These are phyloP conservation scores for Listrodromus nycthemerus DNA, from an alignment of 2,888 invertebrate genomes.

Conservation along the genomic window DNA sequence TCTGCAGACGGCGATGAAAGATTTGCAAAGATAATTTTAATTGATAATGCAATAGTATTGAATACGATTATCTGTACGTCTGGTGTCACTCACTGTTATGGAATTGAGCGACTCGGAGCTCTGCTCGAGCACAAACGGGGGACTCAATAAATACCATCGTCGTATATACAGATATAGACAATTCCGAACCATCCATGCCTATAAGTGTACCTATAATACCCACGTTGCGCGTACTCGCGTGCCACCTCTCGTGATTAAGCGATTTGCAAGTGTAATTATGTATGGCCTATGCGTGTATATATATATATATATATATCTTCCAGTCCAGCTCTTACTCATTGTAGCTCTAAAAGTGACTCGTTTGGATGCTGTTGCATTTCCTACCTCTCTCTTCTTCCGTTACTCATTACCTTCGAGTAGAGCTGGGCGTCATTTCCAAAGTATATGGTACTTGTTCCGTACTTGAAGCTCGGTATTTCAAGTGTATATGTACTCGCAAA, in stretches of 20 bases:
- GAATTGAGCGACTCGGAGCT: constrained; percentile 9
- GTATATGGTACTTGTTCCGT: constrained; percentile 8
- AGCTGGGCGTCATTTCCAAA: neutral
- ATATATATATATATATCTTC: constrained; percentile 14
- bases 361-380: constrained; percentile 27
- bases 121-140: constrained; percentile 8
- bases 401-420: constrained; percentile 37
- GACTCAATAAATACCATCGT: constrained; percentile 13
- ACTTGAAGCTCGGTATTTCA: neutral
- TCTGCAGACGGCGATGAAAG: neutral
- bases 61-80: constrained; percentile 25
- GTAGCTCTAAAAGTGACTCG: constrained; percentile 3
- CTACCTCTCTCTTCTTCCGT: constrained; percentile 34
- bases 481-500: neutral
- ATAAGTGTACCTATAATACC: constrained; percentile 27
- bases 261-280: constrained; percentile 56
- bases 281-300: constrained; percentile 25
- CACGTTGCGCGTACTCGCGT: constrained; percentile 25
- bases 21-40: neutral
- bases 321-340: constrained; percentile 24
- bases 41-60: neutral
- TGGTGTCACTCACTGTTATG: constrained; percentile 28
- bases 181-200: neutral
- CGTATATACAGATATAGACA: constrained; percentile 12
- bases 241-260: constrained; percentile 44